Evolutionary conservation across 2,113 vertebrate genomes (phyloP).

Genomic region (Apodemus sylvaticus): DNA sequence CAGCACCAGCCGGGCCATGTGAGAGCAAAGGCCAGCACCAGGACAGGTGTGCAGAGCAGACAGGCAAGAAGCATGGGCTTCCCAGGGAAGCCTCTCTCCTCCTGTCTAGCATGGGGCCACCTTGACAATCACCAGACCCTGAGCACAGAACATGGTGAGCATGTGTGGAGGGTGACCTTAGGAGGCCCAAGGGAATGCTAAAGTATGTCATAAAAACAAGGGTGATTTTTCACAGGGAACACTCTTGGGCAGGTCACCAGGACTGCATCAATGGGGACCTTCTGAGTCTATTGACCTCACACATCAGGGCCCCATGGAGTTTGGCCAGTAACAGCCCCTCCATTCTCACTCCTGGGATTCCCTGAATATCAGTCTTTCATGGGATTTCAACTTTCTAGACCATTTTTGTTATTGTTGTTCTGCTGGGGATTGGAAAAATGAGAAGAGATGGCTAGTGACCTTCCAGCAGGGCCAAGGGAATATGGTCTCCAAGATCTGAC

Average conservation of each 20-base stretch:
- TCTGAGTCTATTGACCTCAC: neutral
- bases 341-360: neutral
- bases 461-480: no score
- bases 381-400: neutral
- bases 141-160: no score
- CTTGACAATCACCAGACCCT: neutral
- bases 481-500: fast-evolving
- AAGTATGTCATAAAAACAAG: neutral
- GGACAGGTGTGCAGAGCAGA: neutral
- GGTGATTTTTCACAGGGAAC: fast-evolving
- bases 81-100: neutral
- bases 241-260: neutral
- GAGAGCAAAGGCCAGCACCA: neutral
- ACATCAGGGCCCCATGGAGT: neutral
- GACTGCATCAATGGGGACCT: neutral
- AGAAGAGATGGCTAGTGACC: fast-evolving
- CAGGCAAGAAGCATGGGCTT: neutral
- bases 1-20: constrained; percentile 45
- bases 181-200: neutral
- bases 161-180: neutral
- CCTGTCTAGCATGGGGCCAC: neutral
- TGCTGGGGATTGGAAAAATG: neutral
- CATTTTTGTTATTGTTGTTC: neutral
- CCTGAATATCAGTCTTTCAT: neutral
- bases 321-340: no score